Percentiles rank a stretch among this genome's conserved stretches.
Evolutionary conservation across 2,888 invertebrate genomes (phyloP).

Genomic region (Zygothrica quintamaculata): DNA sequence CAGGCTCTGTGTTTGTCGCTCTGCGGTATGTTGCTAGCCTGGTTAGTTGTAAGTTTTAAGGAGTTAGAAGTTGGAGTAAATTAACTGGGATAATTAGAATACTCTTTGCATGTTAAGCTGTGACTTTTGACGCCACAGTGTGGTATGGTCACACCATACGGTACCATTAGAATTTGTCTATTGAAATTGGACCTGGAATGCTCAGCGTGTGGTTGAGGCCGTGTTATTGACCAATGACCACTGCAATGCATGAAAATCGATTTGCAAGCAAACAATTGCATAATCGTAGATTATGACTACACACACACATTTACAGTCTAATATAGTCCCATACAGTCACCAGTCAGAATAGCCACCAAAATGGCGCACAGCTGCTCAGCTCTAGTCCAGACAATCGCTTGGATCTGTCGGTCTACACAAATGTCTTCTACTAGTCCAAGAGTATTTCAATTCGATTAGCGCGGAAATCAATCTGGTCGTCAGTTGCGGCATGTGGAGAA

Average conservation of each 20-base stretch:
- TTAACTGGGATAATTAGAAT: slow-evolving; percentile 53
- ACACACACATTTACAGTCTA: too few species aligned
- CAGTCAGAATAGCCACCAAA: slow-evolving; percentile 20
- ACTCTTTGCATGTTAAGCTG: slow-evolving; percentile 24
- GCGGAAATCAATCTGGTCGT: slow-evolving; percentile 66
- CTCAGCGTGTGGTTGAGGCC: slow-evolving; percentile 14
- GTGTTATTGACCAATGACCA: slow-evolving; percentile 64
- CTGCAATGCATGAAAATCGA: slow-evolving; percentile 57
- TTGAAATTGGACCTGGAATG: background rate
- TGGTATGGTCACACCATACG: slow-evolving; percentile 38
- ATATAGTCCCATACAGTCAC: background rate
- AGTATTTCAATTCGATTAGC: slow-evolving; percentile 68
- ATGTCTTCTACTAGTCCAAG: too few species aligned
- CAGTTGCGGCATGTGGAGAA: slow-evolving; percentile 48
- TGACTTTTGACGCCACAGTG: slow-evolving; percentile 69
- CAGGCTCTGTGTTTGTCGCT: background rate
- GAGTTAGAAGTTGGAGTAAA: slow-evolving; percentile 16
- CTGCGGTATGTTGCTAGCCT: too few species aligned
- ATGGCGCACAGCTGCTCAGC: slow-evolving; percentile 36
- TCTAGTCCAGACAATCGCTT: slow-evolving; percentile 4
- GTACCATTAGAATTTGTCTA: slow-evolving; percentile 33
- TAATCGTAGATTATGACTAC: slow-evolving; percentile 59
- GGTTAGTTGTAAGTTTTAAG: slow-evolving; percentile 50
- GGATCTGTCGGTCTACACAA: slow-evolving; percentile 45
- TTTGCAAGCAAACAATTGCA: slow-evolving; percentile 61